Conservation (phyloP, 2,797 vertebrate genomes). For the Anisognathus igniventris region DNA sequence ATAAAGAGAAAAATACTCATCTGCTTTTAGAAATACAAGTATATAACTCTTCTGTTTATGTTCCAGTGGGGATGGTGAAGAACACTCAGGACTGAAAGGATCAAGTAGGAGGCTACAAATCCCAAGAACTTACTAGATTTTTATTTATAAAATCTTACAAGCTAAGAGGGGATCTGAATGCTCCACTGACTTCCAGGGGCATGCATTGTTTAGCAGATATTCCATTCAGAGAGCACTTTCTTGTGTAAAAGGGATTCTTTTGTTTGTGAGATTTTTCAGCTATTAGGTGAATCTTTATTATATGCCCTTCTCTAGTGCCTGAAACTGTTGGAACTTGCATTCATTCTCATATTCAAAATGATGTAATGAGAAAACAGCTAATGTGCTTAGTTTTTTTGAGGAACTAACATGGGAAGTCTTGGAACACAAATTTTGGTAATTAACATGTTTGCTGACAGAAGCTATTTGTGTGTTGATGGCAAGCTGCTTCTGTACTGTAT, state of each 20-base stretch:
- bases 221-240: background rate
- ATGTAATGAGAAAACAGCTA: slow-evolving; percentile 50
- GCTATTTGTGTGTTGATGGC: background rate
- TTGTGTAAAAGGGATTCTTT: background rate
- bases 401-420: background rate
- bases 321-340: slow-evolving; percentile 27
- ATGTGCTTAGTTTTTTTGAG: background rate
- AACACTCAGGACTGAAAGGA: background rate
- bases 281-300: background rate
- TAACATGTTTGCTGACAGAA: slow-evolving; percentile 29
- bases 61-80: background rate
- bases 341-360: slow-evolving; percentile 25
- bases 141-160: background rate
- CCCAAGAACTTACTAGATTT: background rate
- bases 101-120: background rate
- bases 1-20: background rate
- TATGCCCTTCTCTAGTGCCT: background rate
- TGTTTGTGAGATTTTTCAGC: background rate
- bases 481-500: background rate
- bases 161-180: background rate
- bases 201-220: background rate
- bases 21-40: background rate
- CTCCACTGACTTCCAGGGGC: background rate
- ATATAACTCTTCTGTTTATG: background rate
- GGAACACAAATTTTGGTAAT: background rate